Conservation (phyloP, 1,140 invertebrate genomes). For the Aphaenogaster floridana region DNA sequence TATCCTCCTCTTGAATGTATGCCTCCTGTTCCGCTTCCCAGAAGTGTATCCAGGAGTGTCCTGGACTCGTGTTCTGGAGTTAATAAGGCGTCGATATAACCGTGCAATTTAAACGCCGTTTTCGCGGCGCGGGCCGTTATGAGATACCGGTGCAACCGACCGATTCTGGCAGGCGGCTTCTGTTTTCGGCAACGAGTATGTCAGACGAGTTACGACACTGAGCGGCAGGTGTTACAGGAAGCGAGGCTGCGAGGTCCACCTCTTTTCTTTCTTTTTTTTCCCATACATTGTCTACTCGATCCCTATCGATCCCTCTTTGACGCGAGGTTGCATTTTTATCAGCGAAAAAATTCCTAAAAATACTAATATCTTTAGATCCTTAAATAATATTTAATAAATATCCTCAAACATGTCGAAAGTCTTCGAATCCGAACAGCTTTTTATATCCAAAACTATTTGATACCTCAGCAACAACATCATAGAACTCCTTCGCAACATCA, state of each 20-base stretch:
- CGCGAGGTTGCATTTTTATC: background rate
- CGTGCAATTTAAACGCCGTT: constrained; percentile 72
- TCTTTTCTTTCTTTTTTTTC: background rate
- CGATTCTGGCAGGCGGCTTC: constrained; percentile 67
- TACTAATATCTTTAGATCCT: background rate
- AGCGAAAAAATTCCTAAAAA: background rate
- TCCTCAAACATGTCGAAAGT: background rate
- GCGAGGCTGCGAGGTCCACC: constrained; percentile 6
- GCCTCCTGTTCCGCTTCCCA: constrained; percentile 41
- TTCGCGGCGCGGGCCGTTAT: constrained; percentile 70
- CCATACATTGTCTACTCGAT: background rate
- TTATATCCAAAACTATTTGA: background rate
- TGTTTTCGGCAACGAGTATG: constrained; percentile 76
- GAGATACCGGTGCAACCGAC: constrained; percentile 68
- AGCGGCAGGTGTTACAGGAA: constrained; percentile 61
- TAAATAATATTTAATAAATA: background rate
- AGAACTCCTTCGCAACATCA: background rate
- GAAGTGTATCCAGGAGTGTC: background rate
- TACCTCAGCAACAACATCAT: background rate
- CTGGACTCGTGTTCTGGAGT: constrained; percentile 33
- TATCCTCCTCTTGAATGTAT: constrained; percentile 18
- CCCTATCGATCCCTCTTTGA: constrained; percentile 3
- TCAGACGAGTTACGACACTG: constrained; percentile 70
- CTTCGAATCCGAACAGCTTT: background rate
- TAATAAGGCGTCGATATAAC: constrained; percentile 71